Conservation (phyloP, 2,113 vertebrate species). For the Gavialis gangeticus region DNA sequence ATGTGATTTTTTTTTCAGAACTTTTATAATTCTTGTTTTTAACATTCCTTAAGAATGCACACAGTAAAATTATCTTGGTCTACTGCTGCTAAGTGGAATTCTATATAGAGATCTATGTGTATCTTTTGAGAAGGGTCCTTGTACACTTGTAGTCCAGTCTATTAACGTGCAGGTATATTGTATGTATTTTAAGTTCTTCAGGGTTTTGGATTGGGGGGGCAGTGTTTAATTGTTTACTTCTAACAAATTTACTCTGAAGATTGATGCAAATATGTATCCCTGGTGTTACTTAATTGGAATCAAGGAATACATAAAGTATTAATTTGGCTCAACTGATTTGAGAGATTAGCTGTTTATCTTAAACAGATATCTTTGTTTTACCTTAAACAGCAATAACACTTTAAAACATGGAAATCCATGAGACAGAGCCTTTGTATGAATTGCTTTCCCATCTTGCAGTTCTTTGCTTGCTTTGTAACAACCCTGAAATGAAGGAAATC, state of each 20-base stretch:
- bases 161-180: neutral
- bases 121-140: neutral
- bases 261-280: fast-evolving
- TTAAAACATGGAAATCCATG: neutral
- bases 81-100: neutral
- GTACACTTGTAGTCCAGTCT: neutral
- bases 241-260: neutral
- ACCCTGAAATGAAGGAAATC: too few species aligned
- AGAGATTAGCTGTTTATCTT: neutral
- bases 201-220: neutral
- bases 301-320: neutral
- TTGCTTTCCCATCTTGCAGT: too few species aligned
- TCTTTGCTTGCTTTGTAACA: too few species aligned
- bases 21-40: neutral
- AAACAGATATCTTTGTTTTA: neutral
- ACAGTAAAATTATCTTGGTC: neutral
- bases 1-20: neutral
- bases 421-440: neutral
- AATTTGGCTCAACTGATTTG: neutral
- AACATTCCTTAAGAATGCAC: neutral
- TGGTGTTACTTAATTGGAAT: neutral
- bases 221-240: neutral
- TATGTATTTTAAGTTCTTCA: neutral
- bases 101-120: neutral
- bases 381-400: neutral